Percentiles rank a stretch among this genome's conserved stretches.
These are phyloP conservation scores for Tholera decimalis DNA, from an alignment of 2,888 invertebrate genomes.

Conservation along the genomic window DNA sequence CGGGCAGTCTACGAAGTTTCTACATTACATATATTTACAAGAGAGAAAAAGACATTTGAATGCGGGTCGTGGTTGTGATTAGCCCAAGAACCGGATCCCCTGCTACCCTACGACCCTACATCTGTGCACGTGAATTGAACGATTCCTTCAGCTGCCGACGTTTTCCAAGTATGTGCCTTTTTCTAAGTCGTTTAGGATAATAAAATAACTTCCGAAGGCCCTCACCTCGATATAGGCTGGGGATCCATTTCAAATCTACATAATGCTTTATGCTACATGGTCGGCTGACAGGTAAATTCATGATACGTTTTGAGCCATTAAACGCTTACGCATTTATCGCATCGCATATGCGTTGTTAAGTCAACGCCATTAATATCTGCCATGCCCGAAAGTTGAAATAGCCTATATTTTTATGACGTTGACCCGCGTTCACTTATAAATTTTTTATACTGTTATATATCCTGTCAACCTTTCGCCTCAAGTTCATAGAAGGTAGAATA, in stretches of 20 bases:
- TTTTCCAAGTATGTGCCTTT: constrained; percentile 71
- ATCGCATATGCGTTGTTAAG: constrained; percentile 56
- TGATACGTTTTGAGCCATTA: constrained; percentile 46
- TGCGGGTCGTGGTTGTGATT: constrained; percentile 88
- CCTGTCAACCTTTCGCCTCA: constrained; percentile 31
- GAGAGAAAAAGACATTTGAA: constrained; percentile 86
- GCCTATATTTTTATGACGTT: constrained; percentile 53
- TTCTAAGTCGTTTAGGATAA: constrained; percentile 67
- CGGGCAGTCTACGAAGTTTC: constrained; percentile 73
- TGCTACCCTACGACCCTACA: constrained; percentile 77
- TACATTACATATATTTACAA: constrained; percentile 77
- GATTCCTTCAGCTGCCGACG: constrained; percentile 71
- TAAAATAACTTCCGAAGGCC: constrained; percentile 62
- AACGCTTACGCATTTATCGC: constrained; percentile 54
- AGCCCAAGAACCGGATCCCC: constrained; percentile 78
- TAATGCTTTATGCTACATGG: constrained; percentile 52
- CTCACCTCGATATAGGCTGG: constrained; percentile 56
- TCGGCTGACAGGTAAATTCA: constrained; percentile 55
- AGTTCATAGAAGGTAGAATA: constrained; percentile 29
- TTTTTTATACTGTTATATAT: constrained; percentile 38
- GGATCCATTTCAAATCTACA: constrained; percentile 60
- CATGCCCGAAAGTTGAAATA: constrained; percentile 42
- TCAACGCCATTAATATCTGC: constrained; percentile 51
- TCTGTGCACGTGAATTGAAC: constrained; percentile 76
- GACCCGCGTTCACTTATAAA: constrained; percentile 42